A percentile compares a stretch with the other conserved stretches of the same genome.
phyloP scores from a whole-genome alignment of 2,113 vertebrate genomes.

The Sapayoa aenigma region DNA sequence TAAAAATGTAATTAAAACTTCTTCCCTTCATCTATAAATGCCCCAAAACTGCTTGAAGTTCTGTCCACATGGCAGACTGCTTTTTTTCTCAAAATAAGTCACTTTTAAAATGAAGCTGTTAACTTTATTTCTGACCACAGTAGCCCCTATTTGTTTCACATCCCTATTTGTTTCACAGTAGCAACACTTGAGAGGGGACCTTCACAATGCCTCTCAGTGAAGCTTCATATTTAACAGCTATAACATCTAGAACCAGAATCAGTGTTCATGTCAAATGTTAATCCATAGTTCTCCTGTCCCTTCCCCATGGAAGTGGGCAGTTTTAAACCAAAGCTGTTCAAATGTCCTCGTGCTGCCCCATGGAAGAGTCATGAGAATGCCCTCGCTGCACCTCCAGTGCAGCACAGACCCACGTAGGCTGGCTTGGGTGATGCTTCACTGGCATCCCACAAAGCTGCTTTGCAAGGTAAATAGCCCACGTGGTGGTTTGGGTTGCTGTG shows the following conservation, averaged over 20 bases:
- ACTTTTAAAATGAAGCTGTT: background rate
- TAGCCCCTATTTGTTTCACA: background rate
- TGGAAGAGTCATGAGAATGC: background rate
- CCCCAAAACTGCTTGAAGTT: background rate
- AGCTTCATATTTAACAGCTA: background rate
- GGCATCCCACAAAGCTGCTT: background rate
- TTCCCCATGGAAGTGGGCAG: background rate
- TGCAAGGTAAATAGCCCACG: accelerated
- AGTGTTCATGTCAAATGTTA: background rate
- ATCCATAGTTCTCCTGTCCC: background rate
- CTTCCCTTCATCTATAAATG: background rate
- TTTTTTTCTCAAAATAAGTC: background rate
- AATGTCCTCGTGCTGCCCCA: background rate
- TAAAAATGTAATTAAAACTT: background rate
- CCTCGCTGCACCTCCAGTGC: background rate
- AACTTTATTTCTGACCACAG: background rate
- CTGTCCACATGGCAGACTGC: background rate
- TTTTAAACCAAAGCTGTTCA: background rate
- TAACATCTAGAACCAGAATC: background rate
- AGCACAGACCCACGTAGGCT: background rate
- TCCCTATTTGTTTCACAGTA: background rate
- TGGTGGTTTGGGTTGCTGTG: background rate
- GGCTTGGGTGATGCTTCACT: background rate
- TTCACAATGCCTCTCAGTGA: background rate
- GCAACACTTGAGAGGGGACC: background rate